A percentile compares a stretch with the other conserved stretches of the same genome.
phyloP scores from a whole-genome alignment of 2,888 invertebrate genomes.

The Phengaris arion region DNA sequence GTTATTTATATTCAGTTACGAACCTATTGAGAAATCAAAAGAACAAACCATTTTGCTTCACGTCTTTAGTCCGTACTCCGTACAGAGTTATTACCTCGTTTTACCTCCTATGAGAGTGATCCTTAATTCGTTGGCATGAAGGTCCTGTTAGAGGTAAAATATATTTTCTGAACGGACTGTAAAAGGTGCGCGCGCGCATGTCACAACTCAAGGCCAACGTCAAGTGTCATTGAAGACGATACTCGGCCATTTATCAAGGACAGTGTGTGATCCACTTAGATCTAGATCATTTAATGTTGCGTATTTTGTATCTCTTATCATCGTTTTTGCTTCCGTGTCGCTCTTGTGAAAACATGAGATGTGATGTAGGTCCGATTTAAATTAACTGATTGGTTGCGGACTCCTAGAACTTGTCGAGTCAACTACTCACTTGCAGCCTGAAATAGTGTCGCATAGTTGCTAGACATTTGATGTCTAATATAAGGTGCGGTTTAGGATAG shows the following conservation, averaged over 20 bases:
- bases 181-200: conserved; percentile 29
- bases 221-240: conserved; percentile 40
- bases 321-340: conserved; percentile 23
- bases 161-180: not conserved
- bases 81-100: too few species aligned
- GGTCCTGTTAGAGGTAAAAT: too few species aligned
- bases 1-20: too few species aligned
- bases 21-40: too few species aligned
- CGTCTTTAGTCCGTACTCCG: too few species aligned
- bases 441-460: not conserved
- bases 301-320: conserved; percentile 23
- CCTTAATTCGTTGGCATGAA: too few species aligned
- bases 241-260: conserved; percentile 38
- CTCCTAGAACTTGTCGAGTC: conserved; percentile 17
- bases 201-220: conserved; percentile 39
- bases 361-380: conserved; percentile 13
- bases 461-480: not conserved
- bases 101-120: too few species aligned
- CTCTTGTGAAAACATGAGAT: not conserved
- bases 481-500: not conserved
- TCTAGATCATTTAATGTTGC: conserved; percentile 20
- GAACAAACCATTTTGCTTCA: too few species aligned
- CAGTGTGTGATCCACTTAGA: conserved; percentile 26
- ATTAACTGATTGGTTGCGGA: conserved; percentile 15
- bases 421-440: not conserved